Evolutionary conservation across 53 echinoderm and acorn worm species (phyloP).

Genomic region (Paracentrotus lividus): DNA sequence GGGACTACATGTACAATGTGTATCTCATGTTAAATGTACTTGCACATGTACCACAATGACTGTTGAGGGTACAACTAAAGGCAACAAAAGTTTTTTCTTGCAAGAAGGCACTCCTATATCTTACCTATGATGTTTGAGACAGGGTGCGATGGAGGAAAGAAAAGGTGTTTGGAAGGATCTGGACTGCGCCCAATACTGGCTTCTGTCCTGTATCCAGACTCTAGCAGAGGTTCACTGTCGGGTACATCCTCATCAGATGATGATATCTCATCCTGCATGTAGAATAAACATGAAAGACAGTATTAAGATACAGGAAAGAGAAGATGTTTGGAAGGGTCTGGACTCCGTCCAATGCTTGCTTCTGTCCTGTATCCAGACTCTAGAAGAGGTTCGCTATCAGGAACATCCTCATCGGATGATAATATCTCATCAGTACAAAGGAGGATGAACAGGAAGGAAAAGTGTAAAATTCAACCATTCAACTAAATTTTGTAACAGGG

Average conservation of each 20-base stretch:
- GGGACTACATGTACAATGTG: too few relatives aligned
- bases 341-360: not conserved
- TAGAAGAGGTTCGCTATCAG: constrained; percentile 33
- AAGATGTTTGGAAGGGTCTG: not conserved
- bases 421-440: constrained; percentile 1
- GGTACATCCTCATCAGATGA: constrained; percentile 46
- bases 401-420: constrained; percentile 38
- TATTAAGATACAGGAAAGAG: not conserved
- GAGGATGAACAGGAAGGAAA: too few relatives aligned
- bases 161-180: not conserved
- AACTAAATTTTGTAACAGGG: too few relatives aligned
- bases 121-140: constrained; percentile 14
- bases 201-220: constrained; percentile 64
- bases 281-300: not conserved
- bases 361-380: constrained; percentile 58
- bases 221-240: constrained; percentile 34
- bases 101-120: too few relatives aligned
- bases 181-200: constrained; percentile 24
- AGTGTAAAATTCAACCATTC: too few relatives aligned
- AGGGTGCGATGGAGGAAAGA: not conserved
- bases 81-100: not conserved
- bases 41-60: too few relatives aligned
- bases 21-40: too few relatives aligned
- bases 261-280: not conserved
- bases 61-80: not conserved